Evolutionary conservation across 2,888 invertebrate genomes (phyloP).

Genomic region (Mesoligia furuncula): DNA sequence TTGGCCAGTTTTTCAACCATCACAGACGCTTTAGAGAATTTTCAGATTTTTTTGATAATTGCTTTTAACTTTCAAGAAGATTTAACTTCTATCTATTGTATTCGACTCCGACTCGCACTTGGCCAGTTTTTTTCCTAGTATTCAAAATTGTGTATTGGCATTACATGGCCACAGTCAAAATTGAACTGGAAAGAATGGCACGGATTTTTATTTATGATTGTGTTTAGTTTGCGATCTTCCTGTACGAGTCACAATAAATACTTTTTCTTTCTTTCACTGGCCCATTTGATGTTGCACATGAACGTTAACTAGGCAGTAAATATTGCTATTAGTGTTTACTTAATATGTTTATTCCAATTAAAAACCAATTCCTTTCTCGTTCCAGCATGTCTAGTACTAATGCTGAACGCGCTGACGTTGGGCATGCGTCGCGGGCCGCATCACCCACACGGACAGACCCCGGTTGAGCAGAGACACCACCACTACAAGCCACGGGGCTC

Average conservation of each 20-base stretch:
- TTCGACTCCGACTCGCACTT: too few relatives aligned
- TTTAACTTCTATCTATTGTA: too few relatives aligned
- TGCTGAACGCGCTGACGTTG: conserved; percentile 71
- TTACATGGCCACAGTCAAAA: too few relatives aligned
- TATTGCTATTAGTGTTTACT: not conserved
- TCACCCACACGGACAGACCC: conserved; percentile 84
- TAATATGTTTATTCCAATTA: not conserved
- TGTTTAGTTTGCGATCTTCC: too few relatives aligned
- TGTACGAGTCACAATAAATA: too few relatives aligned
- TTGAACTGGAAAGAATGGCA: not conserved
- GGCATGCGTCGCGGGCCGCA: conserved; percentile 84
- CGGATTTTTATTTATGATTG: too few relatives aligned
- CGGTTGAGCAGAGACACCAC: conserved; percentile 81
- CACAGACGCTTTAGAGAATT: too few relatives aligned
- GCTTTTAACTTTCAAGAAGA: too few relatives aligned
- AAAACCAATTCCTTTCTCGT: conserved; percentile 7
- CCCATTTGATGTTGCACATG: not conserved
- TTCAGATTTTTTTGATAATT: too few relatives aligned
- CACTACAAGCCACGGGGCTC: conserved; percentile 91
- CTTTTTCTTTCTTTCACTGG: too few relatives aligned
- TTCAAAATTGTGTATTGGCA: not conserved
- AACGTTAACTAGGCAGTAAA: too few relatives aligned
- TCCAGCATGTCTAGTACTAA: conserved; percentile 79
- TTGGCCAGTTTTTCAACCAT: too few relatives aligned
- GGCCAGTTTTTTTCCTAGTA: not conserved